Percentiles rank a stretch among this genome's conserved stretches.
phyloP scores from a whole-genome alignment of 2,888 invertebrate genomes.

The Priocnemis perturbator region DNA sequence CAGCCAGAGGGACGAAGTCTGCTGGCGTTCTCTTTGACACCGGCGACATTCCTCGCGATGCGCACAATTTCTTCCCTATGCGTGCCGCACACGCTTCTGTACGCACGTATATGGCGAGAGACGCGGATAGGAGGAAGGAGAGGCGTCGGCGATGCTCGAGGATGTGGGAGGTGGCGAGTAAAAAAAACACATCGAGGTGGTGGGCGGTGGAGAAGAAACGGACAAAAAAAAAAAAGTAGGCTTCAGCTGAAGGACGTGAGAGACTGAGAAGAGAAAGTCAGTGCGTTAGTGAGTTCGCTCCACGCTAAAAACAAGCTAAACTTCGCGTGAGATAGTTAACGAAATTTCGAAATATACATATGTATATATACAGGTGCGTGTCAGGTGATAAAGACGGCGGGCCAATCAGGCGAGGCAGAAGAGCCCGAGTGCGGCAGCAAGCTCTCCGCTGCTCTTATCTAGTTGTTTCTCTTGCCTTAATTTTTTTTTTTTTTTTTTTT shows the following conservation, averaged over 20 bases:
- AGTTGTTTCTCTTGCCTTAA: constrained; percentile 23
- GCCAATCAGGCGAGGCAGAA: constrained; percentile 62
- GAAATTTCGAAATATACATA: constrained; percentile 49
- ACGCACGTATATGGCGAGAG: background rate
- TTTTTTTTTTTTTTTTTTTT: too few relatives aligned
- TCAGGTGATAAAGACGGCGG: constrained; percentile 44
- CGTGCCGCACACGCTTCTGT: constrained; percentile 37
- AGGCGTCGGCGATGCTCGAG: too few relatives aligned
- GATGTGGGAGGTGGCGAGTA: too few relatives aligned
- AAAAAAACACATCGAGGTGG: constrained; percentile 26
- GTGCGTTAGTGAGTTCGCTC: constrained; percentile 67
- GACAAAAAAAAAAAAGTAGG: constrained; percentile 19
- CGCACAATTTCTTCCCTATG: constrained; percentile 19
- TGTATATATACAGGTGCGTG: constrained; percentile 30
- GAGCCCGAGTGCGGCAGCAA: constrained; percentile 45
- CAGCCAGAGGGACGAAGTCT: too few relatives aligned
- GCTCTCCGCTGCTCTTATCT: constrained; percentile 50
- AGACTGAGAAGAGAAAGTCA: constrained; percentile 49
- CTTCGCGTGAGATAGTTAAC: constrained; percentile 63
- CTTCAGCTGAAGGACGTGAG: constrained; percentile 33
- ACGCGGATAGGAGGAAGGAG: too few relatives aligned
- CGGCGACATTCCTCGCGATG: constrained; percentile 18
- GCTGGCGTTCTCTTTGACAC: too few relatives aligned
- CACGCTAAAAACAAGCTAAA: constrained; percentile 72
- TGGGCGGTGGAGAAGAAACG: constrained; percentile 11